A percentile compares a stretch with the other conserved stretches of the same genome.
Evolutionary conservation across 1,140 invertebrate species (phyloP).

Genomic region (Rhyzopertha dominica): DNA sequence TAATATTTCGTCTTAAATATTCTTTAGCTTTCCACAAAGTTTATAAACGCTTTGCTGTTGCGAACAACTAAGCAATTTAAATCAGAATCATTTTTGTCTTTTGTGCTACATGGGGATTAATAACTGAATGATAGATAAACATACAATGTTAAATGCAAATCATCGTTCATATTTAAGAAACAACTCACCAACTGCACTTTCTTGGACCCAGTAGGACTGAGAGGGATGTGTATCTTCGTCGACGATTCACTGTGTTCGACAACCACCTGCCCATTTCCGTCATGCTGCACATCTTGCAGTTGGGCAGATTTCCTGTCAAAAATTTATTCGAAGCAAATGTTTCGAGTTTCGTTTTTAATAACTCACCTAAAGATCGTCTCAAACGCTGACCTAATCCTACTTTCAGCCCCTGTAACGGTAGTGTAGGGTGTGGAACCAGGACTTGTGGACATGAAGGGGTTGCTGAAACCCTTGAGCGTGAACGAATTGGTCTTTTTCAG

Average conservation of each 20-base stretch:
- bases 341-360: not conserved
- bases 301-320: slow-evolving; percentile 67
- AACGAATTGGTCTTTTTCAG: slow-evolving; percentile 90
- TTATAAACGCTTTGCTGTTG: no score
- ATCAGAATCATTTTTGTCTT: no score
- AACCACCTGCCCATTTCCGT: slow-evolving; percentile 34
- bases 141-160: no score
- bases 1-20: no score
- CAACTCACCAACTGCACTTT: slow-evolving; percentile 83
- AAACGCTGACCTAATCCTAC: slow-evolving; percentile 79
- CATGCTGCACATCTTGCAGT: slow-evolving; percentile 66
- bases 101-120: no score
- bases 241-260: slow-evolving; percentile 23
- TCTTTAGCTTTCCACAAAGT: no score
- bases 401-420: slow-evolving; percentile 81
- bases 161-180: not conserved
- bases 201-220: slow-evolving; percentile 68
- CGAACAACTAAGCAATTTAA: no score
- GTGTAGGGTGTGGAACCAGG: slow-evolving; percentile 71
- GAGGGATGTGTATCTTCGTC: slow-evolving; percentile 34
- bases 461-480: slow-evolving; percentile 66
- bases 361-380: slow-evolving; percentile 71
- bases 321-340: not conserved
- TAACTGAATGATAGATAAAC: no score
- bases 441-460: slow-evolving; percentile 58